Evolutionary conservation across 2,797 vertebrate genomes (phyloP), one percentile per base, ranked within the genome.

Genomic region (Alfaro cultratus): DNA sequence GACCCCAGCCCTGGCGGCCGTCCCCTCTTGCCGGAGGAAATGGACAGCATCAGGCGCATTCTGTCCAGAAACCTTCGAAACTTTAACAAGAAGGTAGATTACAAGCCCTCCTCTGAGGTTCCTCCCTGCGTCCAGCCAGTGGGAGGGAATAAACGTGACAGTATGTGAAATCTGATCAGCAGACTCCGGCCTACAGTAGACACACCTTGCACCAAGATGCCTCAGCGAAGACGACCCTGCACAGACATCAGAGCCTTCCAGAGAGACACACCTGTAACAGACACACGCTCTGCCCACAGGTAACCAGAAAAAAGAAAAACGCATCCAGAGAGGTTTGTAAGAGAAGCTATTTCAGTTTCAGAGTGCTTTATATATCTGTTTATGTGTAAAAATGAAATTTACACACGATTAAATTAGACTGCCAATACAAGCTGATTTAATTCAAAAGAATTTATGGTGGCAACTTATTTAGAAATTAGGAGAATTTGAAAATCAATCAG

Each of bases 31-130:
- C 93, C 88, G 64, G 91, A 92, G 90, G 93, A 90, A 88, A 93
- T 97, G 93, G 94, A 96, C 87, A 96, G 95, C 72, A 96, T 97
- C 87, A 91, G 96, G 75, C 93, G 94, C 21, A 96, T 97, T 36
- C 84, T 97, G 87, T 95, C 95, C 8, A 96, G 92, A 89, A 96
- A 96, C 88, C 93, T 97, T 76, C 96, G 96, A 81, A 94, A 90
- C 82, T 96, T 97, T 80, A 95, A 95, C 89, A 97, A 93, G 86
- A 95, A 92, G 92, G 96, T 97, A 80, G 72, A 80, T 67, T 46
- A 18, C 39, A 36, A 29, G 5, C 43, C 41, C 12, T 26, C 51
- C 36, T 60, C 47, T 29, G 11, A 29, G 5, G 9, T 47, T 23
- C 51, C 2, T 49, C 12, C 4, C 67, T 36, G 3, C 21, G 46